Base-by-base conservation (phyloP, 2,888 invertebrate genomes). In the Drosophila kokeensis region DNA sequence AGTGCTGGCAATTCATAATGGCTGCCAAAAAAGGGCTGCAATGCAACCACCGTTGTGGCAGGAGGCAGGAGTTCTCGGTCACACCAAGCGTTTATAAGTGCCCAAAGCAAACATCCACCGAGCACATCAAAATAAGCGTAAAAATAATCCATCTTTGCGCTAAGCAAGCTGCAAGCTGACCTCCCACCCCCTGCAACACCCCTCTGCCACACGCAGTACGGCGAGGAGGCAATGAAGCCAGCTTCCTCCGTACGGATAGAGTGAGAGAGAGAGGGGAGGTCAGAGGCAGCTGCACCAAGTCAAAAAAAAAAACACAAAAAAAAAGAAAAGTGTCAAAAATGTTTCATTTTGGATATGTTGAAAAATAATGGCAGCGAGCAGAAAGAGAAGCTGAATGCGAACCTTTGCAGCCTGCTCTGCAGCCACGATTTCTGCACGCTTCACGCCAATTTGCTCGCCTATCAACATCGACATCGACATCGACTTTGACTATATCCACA, bases 361-460 rank as follows among this genome's bases (percentile, higher is more conserved):
- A 85, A 89, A 87, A 87, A 89, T 87, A 87, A 82, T 89, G 85
- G 72, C 79, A 77, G 57, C 40, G 57, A 38, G 57, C 42, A 48
- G 38, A 77, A 70, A 36, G 54, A 45, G 36, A 67, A 75, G 21
- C 53, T 42, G 62, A 64, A 27, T 21, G 59, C 29, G 48, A 42
- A 60, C 54, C 49, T 60, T 52, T 55, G 49, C 64, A 54, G 58
- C 40, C 40, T 72, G 73, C 80, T 82, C 76, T 68, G 72, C 74
- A 73, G 76, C 89, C 88, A 87, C 81, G 82, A 90, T 91, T 92
- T 93, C 91, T 92, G 92, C 93, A 93, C 92, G 93, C 93, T 93
- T 93, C 93, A 93, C 92, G 93, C 92, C 80, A 91, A 93, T 93
- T 93, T 93, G 88, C 81, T 73, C 91, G 92, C 91, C 91, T 92